These are phyloP conservation scores for Eptatretus atami DNA, from an alignment of 2,797 vertebrate genomes.

Conservation along the genomic window DNA sequence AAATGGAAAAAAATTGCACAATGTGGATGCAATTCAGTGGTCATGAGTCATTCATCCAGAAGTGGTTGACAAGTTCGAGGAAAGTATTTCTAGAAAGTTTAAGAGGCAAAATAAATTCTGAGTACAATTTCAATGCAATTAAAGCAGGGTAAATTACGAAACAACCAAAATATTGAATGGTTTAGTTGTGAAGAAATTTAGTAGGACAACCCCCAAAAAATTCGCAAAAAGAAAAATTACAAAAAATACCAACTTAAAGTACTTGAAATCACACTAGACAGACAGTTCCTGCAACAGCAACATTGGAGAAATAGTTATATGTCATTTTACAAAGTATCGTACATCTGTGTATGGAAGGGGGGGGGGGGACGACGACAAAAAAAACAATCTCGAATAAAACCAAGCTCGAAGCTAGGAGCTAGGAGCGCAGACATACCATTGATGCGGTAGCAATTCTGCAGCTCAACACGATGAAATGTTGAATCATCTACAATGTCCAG, in stretches of 20 bases:
- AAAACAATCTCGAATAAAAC: too few relatives aligned
- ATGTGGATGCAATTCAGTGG: too few relatives aligned
- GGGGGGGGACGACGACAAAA: too few relatives aligned
- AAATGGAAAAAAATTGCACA: too few relatives aligned
- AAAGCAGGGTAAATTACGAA: not conserved
- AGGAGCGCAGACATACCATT: constrained; percentile 25
- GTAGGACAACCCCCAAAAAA: constrained; percentile 7
- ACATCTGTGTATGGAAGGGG: not conserved
- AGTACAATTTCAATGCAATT: too few relatives aligned
- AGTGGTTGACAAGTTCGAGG: too few relatives aligned
- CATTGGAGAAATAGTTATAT: too few relatives aligned
- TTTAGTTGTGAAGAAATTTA: constrained; percentile 1
- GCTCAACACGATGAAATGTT: constrained; percentile 37
- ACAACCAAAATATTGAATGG: not conserved
- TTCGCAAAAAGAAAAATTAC: not conserved
- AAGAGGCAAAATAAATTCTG: too few relatives aligned
- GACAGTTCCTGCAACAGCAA: not conserved
- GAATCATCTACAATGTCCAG: constrained; percentile 49
- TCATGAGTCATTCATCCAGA: too few relatives aligned
- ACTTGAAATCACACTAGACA: not conserved
- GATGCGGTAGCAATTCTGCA: constrained; percentile 78
- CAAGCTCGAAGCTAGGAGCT: not conserved
- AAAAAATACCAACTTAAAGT: not conserved
- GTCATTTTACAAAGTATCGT: not conserved
- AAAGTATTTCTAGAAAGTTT: too few relatives aligned